Conservation (phyloP, 2,113 vertebrate genomes). For the Poecile atricapillus region DNA sequence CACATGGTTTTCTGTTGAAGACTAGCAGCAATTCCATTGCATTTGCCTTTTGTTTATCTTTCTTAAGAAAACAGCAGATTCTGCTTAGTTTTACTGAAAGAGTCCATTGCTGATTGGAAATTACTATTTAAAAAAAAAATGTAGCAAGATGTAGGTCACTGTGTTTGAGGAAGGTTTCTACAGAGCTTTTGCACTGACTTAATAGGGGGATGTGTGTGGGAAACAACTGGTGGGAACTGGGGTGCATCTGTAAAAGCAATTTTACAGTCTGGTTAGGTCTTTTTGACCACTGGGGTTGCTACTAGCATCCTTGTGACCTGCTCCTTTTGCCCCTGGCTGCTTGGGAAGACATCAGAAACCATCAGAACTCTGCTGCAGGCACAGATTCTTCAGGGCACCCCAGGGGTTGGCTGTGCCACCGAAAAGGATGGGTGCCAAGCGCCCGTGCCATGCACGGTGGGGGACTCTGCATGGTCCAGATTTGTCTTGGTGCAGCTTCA, state of each 20-base stretch:
- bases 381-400: not conserved
- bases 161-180: not conserved
- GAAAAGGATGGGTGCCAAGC: not conserved
- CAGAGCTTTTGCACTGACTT: not conserved
- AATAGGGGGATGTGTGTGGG: fast-evolving
- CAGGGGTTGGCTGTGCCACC: not conserved
- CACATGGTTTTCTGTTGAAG: not conserved
- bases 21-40: not conserved
- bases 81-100: not conserved
- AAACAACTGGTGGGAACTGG: not conserved
- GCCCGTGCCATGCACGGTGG: fast-evolving
- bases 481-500: not conserved
- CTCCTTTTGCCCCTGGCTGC: not conserved
- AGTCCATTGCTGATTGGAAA: not conserved
- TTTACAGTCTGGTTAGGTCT: not conserved
- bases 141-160: not conserved
- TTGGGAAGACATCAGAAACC: not conserved
- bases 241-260: not conserved
- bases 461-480: not conserved
- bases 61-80: not conserved
- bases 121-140: not conserved
- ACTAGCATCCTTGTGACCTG: not conserved
- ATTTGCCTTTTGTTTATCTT: constrained; percentile 22
- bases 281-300: not conserved
- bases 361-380: not conserved